These are phyloP conservation scores for Blastobasis lacticolella DNA, from an alignment of 2,888 invertebrate genomes.

Conservation along the genomic window DNA sequence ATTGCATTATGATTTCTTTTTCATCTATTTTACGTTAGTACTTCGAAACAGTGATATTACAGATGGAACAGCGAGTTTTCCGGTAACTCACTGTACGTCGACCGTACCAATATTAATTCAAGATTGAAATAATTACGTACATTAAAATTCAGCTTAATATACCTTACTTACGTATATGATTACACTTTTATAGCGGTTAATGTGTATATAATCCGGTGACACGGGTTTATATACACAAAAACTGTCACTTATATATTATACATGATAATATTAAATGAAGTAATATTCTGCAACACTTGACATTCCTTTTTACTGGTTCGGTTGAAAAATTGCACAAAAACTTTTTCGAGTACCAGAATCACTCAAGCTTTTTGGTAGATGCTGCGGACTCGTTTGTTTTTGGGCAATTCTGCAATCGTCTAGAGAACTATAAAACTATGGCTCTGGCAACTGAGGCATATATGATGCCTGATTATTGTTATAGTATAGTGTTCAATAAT, in stretches of 20 bases:
- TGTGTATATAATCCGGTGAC: constrained; percentile 29
- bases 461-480: constrained; percentile 24
- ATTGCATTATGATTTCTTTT: constrained; percentile 66
- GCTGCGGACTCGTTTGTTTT: neutral
- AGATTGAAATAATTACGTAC: constrained; percentile 70
- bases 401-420: constrained; percentile 30
- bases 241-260: constrained; percentile 63
- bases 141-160: constrained; percentile 70
- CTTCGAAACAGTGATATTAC: constrained; percentile 21
- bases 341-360: constrained; percentile 4
- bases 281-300: constrained; percentile 73
- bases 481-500: constrained; percentile 22
- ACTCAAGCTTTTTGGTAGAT: too few relatives aligned
- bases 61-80: constrained; percentile 10
- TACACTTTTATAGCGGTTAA: constrained; percentile 48
- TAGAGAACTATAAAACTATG: constrained; percentile 59
- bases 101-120: constrained; percentile 60
- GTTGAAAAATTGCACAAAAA: constrained; percentile 31
- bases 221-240: constrained; percentile 31
- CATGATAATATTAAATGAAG: constrained; percentile 70
- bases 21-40: constrained; percentile 48
- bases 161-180: constrained; percentile 68
- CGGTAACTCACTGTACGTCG: constrained; percentile 17
- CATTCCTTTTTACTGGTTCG: constrained; percentile 44
- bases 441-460: constrained; percentile 55